These are phyloP conservation scores for Psittacara wagleri DNA, from an alignment of 2,113 vertebrate species.

Conservation along the genomic window DNA sequence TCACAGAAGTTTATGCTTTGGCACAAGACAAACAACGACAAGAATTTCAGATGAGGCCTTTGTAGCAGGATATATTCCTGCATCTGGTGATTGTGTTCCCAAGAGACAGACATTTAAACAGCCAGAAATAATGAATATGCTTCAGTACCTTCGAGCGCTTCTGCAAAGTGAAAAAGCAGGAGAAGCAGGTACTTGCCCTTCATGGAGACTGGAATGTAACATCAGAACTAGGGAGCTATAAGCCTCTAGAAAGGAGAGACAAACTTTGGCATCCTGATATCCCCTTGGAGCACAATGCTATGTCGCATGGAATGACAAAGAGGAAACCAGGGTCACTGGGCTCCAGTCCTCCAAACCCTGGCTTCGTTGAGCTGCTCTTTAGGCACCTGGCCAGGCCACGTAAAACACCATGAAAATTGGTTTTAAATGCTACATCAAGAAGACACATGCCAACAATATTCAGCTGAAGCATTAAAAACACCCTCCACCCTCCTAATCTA, in stretches of 20 bases:
- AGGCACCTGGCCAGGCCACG: background rate
- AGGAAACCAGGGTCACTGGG: background rate
- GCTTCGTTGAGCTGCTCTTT: background rate
- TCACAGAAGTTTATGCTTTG: slow-evolving; percentile 51
- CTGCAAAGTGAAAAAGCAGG: background rate
- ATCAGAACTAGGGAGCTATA: background rate
- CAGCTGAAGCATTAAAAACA: background rate
- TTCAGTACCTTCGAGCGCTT: background rate
- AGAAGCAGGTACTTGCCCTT: background rate
- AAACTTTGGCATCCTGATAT: background rate
- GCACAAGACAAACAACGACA: slow-evolving; percentile 37
- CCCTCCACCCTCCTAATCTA: background rate
- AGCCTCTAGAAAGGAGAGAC: background rate
- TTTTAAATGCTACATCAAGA: background rate
- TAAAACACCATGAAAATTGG: background rate
- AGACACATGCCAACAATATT: background rate
- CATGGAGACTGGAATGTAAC: background rate
- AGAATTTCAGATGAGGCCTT: slow-evolving; percentile 46
- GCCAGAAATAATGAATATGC: background rate
- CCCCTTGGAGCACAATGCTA: background rate
- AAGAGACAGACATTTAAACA: background rate
- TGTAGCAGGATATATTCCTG: slow-evolving; percentile 5
- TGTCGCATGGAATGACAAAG: background rate
- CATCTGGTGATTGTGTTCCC: slow-evolving; percentile 1
- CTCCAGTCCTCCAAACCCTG: background rate